phyloP scores from a whole-genome alignment of 2,113 vertebrate genomes.

The Ciconia maguari region DNA sequence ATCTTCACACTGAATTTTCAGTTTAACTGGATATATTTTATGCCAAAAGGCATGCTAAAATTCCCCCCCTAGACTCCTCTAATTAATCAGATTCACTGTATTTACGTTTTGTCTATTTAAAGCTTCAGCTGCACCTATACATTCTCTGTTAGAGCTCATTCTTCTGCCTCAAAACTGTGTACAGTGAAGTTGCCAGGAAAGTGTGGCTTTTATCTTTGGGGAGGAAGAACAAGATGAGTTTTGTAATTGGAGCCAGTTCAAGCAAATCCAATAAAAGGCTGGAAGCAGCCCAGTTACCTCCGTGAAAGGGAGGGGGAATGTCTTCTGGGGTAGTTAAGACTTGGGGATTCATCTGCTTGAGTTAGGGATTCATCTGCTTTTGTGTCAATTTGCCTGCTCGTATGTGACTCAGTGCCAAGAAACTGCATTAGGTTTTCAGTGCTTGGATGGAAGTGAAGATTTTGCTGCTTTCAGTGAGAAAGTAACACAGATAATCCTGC shows the following conservation, averaged over 20 bases:
- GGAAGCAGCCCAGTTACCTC: not conserved
- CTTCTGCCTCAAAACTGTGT: not conserved
- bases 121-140: not conserved
- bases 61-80: not conserved
- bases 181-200: not conserved
- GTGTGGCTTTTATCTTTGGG: not conserved
- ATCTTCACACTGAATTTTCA: not conserved
- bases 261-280: not conserved
- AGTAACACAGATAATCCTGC: not conserved
- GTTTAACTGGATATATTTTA: not conserved
- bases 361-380: not conserved
- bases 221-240: not conserved
- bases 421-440: not conserved
- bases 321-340: not conserved
- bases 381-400: not conserved
- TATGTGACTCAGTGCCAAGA: not conserved
- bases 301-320: not conserved
- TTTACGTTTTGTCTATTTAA: slow-evolving; percentile 1
- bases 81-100: not conserved
- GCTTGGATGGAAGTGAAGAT: not conserved
- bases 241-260: slow-evolving; percentile 9
- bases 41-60: not conserved
- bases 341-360: not conserved
- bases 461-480: not conserved
- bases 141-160: not conserved